These are phyloP conservation scores for Liopterus haemorrhoidalis DNA, from an alignment of 2,888 invertebrate species.

Conservation along the genomic window DNA sequence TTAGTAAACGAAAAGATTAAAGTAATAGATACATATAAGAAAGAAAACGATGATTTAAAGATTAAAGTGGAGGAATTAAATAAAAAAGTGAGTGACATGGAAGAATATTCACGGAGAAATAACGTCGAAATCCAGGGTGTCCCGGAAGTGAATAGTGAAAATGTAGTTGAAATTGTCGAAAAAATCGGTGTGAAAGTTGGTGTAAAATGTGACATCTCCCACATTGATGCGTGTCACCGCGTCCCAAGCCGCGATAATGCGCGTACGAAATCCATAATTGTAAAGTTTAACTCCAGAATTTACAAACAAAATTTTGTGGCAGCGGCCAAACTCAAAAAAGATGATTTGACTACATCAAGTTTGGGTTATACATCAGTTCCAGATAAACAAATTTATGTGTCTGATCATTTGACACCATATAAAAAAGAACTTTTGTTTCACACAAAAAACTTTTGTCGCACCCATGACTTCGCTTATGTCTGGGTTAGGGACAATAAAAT, in stretches of 20 bases:
- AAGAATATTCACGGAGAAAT: conserved; percentile 1
- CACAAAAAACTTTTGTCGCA: too few relatives aligned
- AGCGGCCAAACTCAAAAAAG: too few relatives aligned
- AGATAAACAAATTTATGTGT: too few relatives aligned
- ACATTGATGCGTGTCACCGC: neutral
- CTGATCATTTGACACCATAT: too few relatives aligned
- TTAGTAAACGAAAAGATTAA: conserved; percentile 1
- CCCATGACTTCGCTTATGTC: too few relatives aligned
- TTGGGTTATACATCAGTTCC: too few relatives aligned
- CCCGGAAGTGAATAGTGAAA: neutral
- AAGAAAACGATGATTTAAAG: neutral
- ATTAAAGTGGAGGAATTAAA: neutral
- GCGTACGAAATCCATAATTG: neutral
- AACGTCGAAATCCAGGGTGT: neutral
- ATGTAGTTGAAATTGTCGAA: neutral
- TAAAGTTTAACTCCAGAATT: conserved; percentile 1
- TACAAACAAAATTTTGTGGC: neutral
- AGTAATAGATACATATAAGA: neutral
- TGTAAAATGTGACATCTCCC: neutral
- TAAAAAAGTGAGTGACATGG: conserved; percentile 3
- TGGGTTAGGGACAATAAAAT: too few relatives aligned
- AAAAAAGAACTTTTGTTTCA: too few relatives aligned
- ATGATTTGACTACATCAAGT: too few relatives aligned
- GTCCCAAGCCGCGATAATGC: neutral
- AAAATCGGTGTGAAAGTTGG: neutral